phyloP scores from a whole-genome alignment of 2,888 invertebrate species.

The Papilio demoleus region DNA sequence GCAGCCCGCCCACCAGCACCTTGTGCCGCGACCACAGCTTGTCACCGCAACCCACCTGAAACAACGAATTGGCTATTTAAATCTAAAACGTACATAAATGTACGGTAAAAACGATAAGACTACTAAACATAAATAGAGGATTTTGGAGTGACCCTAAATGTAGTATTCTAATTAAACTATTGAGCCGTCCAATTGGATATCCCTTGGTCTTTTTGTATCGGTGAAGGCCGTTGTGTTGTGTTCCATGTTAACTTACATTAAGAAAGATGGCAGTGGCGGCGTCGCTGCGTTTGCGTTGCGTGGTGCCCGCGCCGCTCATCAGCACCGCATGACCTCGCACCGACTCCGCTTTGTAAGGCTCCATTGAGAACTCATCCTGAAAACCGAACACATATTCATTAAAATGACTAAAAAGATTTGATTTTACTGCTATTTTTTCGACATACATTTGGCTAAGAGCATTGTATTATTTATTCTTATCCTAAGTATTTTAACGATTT shows the following conservation, averaged over 20 bases:
- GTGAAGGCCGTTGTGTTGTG: too few species aligned
- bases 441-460: neutral
- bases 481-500: neutral
- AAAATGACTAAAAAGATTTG: too few species aligned
- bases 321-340: slow-evolving; percentile 64
- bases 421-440: too few species aligned
- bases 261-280: slow-evolving; percentile 76
- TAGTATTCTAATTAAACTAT: too few species aligned
- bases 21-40: slow-evolving; percentile 87
- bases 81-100: slow-evolving; percentile 34
- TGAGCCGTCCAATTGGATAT: too few species aligned
- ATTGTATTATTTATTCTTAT: neutral
- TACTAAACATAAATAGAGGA: too few species aligned
- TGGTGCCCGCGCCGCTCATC: slow-evolving; percentile 66
- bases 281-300: slow-evolving; percentile 63
- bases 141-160: too few species aligned
- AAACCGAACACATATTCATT: slow-evolving; percentile 43
- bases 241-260: slow-evolving; percentile 60
- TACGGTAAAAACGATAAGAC: too few species aligned
- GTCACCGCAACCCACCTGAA: slow-evolving; percentile 90
- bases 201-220: too few species aligned
- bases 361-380: slow-evolving; percentile 79
- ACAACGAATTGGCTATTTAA: slow-evolving; percentile 43
- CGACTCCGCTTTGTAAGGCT: slow-evolving; percentile 69
- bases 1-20: slow-evolving; percentile 86